Evolutionary conservation across 2,113 vertebrate genomes (phyloP), one percentile per base, ranked within the genome.

Genomic region (Microtus richardsoni): DNA sequence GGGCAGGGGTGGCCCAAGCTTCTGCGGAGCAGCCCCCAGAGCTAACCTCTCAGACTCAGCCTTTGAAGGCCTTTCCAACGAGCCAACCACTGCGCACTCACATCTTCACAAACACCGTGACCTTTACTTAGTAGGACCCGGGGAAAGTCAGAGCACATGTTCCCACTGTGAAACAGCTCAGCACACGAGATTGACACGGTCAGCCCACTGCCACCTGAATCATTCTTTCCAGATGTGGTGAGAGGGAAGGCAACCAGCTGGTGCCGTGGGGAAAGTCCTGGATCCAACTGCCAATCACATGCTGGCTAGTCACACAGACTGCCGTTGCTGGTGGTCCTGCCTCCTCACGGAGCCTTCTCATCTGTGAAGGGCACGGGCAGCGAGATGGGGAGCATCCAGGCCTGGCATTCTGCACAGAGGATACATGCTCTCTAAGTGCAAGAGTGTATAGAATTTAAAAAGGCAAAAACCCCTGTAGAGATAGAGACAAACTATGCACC

Each of bases 61-160:
- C 91, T 96, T 80, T 73, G 77, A 87, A 74, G 58, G 75, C 70
- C 80, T 90, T 64, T 97, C 79, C 91, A 77, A 47, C 91, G 86
- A 84, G 41, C 54, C n/a, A 87, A 66, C 36, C 39, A 44, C 52
- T 58, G 3, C 3, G 33, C 0, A 1, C 44, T 80, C 87, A 89
- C 36, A 44, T 87, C 58, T 71, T 82, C 83, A 84, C 52, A 92
- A 91, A 86, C 75, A 85, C 41, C 75, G 3, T 96, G 93, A 91
- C 96, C 96, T 98, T 97, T 96, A 64, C 88, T 83, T 79, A 49
- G 85, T 30, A 80, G 77, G 93, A 84, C 52, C 60, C 17, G 96
- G 94, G 89, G 75, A 96, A 97, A 93, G 91, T 71, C 95, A 68
- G 87, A 62, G 64, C 64, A 47, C 39, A 8, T 3, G 19, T 74